phyloP scores from a whole-genome alignment of 2,888 invertebrate species.

The Harpalus rufipes region DNA sequence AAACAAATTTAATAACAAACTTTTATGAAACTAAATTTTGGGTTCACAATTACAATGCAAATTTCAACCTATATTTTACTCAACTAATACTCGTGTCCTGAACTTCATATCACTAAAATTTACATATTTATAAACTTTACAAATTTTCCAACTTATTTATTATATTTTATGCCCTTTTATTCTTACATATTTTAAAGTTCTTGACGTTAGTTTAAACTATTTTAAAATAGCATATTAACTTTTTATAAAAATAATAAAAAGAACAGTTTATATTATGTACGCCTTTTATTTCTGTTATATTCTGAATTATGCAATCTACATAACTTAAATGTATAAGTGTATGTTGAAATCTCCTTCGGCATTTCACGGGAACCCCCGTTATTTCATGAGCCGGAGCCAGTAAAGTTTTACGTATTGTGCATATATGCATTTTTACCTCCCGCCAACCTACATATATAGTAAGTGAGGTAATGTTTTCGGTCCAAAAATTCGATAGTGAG shows the following conservation, averaged over 20 bases:
- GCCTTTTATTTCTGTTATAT: neutral
- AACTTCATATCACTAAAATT: constrained; percentile 25
- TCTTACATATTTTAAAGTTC: neutral
- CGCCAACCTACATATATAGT: too few relatives aligned
- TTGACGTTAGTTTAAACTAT: neutral
- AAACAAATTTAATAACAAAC: constrained; percentile 60
- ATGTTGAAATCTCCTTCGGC: too few relatives aligned
- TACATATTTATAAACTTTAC: constrained; percentile 53
- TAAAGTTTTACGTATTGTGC: too few relatives aligned
- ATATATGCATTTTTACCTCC: too few relatives aligned
- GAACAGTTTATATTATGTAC: neutral
- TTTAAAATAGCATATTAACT: neutral
- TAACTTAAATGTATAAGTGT: too few relatives aligned
- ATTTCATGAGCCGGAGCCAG: too few relatives aligned
- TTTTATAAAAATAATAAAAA: neutral
- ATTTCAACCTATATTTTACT: constrained; percentile 59
- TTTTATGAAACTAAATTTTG: constrained; percentile 43
- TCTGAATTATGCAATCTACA: too few relatives aligned
- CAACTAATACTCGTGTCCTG: constrained; percentile 28
- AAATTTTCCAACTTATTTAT: constrained; percentile 25
- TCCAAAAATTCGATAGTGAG: too few relatives aligned
- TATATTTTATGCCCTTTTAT: constrained; percentile 2
- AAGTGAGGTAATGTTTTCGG: too few relatives aligned
- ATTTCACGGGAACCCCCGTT: too few relatives aligned
- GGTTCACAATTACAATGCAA: constrained; percentile 61